Base-by-base conservation (phyloP, 2,113 vertebrate species). In the Charina bottae region DNA sequence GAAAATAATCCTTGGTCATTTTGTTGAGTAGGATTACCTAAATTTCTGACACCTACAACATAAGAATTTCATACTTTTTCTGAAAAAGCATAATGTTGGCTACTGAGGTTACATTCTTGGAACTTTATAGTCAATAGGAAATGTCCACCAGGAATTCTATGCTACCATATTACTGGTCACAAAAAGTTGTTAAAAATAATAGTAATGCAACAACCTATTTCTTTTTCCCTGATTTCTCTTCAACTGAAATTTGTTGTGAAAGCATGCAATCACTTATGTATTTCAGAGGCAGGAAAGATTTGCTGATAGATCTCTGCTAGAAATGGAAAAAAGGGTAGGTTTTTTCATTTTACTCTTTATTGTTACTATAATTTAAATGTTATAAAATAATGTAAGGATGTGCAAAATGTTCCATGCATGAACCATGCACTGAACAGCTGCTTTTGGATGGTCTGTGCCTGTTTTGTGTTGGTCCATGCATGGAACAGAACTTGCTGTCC, bases 311-410 rank as follows among this genome's bases (percentile, higher is more conserved):
- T 99, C 99, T 93, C 98, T 99, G 96, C 97, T 99, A 94, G 99
- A 99, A 98, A 99, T 99, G 98, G 99, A 99, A 97, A 99, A 99
- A 98, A 99, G 99, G 99, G 99, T 99, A 98, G 98, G 97, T 95
- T 92, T 96, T 83, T 62, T 92, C 13, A 60, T 62, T 58, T 93
- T 94, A 93, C 23, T 7, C 26, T 19, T 88, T 87, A 12, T 23
- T 53, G 11, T 56, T 58, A 53, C 26, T 93, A 78, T 93, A 21
- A 84, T 62, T 72, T 93, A 93, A 49, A 26, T 54, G 6, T 62
- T 83, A 60, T 60, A 87, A 84, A 54, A 83, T 53, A 88, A 87
- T 37, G 21, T 78, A 78, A 1, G 17, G 33, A 78, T 78, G 72
- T 78, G 37, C 72, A 78, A 78, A 42, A 42, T 78, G 17, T 17